phyloP scores from a whole-genome alignment of 2,888 invertebrate genomes.

The Cancer borealis region DNA sequence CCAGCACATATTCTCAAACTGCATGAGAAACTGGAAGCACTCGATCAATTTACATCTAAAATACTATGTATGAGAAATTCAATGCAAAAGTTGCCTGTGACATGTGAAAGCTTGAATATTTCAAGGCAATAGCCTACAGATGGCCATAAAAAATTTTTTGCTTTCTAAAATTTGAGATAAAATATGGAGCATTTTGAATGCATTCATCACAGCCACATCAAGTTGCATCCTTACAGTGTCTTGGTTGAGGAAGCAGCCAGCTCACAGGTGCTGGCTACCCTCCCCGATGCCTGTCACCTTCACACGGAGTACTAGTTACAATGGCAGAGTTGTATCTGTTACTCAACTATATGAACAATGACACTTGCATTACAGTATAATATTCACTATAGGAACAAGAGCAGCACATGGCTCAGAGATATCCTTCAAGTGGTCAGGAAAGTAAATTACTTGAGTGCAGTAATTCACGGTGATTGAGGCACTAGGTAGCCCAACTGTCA shows the following conservation, averaged over 20 bases:
- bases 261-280: slow-evolving; percentile 47
- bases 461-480: slow-evolving; percentile 39
- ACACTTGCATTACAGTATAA: slow-evolving; percentile 39
- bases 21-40: slow-evolving; percentile 30
- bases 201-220: slow-evolving; percentile 67
- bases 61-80: slow-evolving; percentile 4
- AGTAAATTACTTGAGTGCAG: background rate
- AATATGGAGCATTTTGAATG: slow-evolving; percentile 65
- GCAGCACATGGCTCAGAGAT: slow-evolving; percentile 53
- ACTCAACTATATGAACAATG: slow-evolving; percentile 26
- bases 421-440: slow-evolving; percentile 49
- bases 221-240: slow-evolving; percentile 66
- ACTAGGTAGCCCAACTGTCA: slow-evolving; percentile 50
- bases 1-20: background rate
- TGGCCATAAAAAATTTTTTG: slow-evolving; percentile 10
- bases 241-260: slow-evolving; percentile 13
- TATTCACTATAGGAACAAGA: slow-evolving; percentile 60
- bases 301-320: background rate
- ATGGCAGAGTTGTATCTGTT: slow-evolving; percentile 9
- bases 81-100: background rate
- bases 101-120: background rate
- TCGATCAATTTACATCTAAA: background rate
- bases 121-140: background rate
- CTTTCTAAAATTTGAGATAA: slow-evolving; percentile 41
- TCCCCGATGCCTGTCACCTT: background rate